Evolutionary conservation across 2,797 vertebrate species (phyloP).

Genomic region (Spea hammondii): DNA sequence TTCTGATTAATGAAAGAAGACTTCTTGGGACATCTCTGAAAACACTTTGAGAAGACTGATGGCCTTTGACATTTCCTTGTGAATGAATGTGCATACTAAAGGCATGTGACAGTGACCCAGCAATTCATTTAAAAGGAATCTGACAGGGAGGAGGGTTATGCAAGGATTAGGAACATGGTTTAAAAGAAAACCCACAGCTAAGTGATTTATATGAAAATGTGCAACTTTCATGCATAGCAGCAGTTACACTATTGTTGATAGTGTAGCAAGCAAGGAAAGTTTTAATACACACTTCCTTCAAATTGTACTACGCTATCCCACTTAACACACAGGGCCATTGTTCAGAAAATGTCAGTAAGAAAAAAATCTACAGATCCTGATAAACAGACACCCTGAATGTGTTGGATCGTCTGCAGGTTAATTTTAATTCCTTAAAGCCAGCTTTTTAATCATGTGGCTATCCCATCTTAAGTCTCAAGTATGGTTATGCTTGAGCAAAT

Average conservation of each 20-base stretch:
- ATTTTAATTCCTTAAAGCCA: slow-evolving; percentile 4
- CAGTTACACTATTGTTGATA: too few species aligned
- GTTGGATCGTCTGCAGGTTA: slow-evolving; percentile 13
- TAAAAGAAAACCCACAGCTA: background rate
- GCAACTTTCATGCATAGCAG: too few species aligned
- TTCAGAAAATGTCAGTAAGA: too few species aligned
- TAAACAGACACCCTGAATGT: background rate
- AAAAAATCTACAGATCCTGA: too few species aligned
- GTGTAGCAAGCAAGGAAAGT: too few species aligned
- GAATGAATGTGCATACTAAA: slow-evolving; percentile 39
- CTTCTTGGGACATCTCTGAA: background rate
- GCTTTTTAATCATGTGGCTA: slow-evolving; percentile 5
- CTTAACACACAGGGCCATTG: too few species aligned
- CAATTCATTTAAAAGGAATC: slow-evolving; percentile 5
- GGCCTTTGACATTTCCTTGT: slow-evolving; percentile 54
- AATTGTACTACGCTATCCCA: too few species aligned
- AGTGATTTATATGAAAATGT: too few species aligned
- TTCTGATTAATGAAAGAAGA: background rate
- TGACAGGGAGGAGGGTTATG: background rate
- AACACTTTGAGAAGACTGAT: slow-evolving; percentile 27
- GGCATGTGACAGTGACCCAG: slow-evolving; percentile 43
- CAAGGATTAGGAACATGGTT: background rate
- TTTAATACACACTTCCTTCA: too few species aligned
- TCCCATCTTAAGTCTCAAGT: background rate
- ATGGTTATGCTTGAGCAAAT: background rate